Base-by-base conservation (phyloP, 2,888 invertebrate species). In the Drosophila ezoana region DNA sequence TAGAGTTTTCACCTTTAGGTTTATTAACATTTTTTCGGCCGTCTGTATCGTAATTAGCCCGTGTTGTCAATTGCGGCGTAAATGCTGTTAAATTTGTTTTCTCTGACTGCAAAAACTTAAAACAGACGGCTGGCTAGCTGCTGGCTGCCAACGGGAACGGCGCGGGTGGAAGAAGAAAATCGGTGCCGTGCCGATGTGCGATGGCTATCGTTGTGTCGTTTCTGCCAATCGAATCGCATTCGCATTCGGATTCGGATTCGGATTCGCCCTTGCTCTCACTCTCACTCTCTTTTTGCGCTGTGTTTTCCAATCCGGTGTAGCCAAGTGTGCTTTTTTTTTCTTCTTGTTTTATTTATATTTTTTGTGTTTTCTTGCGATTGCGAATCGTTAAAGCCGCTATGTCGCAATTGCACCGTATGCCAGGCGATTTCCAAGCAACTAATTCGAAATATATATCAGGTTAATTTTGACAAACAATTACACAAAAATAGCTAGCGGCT, bases 1-100 rank as follows among this genome's bases (percentile, higher is more conserved):
- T 90, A 98, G 94, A 69, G 97, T 98, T 93, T 97, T 97, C 83
- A 98, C 96, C 81, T 96, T 97, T 87, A 98, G 93, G 87, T 96
- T 95, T 93, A 97, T 96, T 87, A 92, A 89, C 90, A 91, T 92
- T 90, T 91, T 90, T 41, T 47, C 66, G 60, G 58, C 64, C 64
- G 64, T 78, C 66, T 43, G 52, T 68, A 10, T 35, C 4, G 40
- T 16, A 43, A 41, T 66, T 57, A 18, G 14, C 37, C 18, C 43
- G 41, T 52, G 38, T 48, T 60, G 37, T 70, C 67, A 59, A 67
- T 63, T 63, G 63, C 63, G 47, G 47, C 52, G 62, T 48, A 59
- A 64, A 62, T 62, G 8, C 59, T 33, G 41, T 48, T 49, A 8
- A 48, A 53, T 57, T 71, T 33, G 45, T 40, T 40, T 41, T 16